These are phyloP conservation scores for Chlamydotis undulata DNA, from an alignment of 2,113 vertebrate genomes.

Conservation along the genomic window DNA sequence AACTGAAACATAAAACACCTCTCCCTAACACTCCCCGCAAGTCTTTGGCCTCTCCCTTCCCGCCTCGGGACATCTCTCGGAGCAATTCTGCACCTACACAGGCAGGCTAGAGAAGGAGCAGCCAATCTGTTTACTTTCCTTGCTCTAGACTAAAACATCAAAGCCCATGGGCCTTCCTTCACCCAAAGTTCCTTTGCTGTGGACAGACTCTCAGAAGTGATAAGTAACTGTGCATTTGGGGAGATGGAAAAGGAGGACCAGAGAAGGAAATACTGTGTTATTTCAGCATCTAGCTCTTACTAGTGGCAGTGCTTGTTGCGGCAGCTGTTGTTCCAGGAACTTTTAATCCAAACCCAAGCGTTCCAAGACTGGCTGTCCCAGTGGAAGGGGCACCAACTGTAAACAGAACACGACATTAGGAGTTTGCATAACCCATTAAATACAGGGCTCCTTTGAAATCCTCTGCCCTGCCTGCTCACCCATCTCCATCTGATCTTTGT, in stretches of 20 bases:
- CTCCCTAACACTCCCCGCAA: neutral
- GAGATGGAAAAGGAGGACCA: neutral
- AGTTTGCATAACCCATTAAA: neutral
- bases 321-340: slow-evolving; percentile 34
- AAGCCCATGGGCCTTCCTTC: neutral
- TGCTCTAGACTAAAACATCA: neutral
- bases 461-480: neutral
- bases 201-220: neutral
- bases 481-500: neutral
- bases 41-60: neutral
- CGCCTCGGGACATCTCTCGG: neutral
- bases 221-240: neutral
- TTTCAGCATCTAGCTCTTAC: neutral
- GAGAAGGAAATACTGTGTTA: neutral
- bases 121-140: neutral
- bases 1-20: neutral
- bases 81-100: neutral
- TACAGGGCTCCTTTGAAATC: neutral
- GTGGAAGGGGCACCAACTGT: slow-evolving; percentile 61
- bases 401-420: neutral
- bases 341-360: slow-evolving; percentile 69
- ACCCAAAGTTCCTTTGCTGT: neutral
- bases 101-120: neutral
- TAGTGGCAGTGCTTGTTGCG: slow-evolving; percentile 5
- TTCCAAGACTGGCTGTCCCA: slow-evolving; percentile 11